These are phyloP conservation scores for Drosophila kurseongensis DNA, from an alignment of 1,140 invertebrate species.

Conservation along the genomic window DNA sequence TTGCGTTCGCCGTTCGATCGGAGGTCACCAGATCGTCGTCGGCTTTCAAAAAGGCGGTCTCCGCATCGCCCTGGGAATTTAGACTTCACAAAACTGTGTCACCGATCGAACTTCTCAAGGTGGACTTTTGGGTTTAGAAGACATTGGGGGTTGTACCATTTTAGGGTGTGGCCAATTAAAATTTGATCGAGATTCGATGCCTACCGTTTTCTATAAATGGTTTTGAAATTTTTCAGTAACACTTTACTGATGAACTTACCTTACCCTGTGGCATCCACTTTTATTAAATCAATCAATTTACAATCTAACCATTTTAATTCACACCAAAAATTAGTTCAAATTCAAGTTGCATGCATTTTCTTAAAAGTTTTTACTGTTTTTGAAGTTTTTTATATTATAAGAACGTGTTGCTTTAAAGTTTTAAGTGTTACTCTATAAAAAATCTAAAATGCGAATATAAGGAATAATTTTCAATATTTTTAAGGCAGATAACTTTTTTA, in stretches of 20 bases:
- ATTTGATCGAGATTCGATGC: not conserved
- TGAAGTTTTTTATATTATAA: no score
- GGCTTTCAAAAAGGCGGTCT: slow-evolving; percentile 14
- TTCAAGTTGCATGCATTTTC: no score
- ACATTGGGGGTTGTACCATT: slow-evolving; percentile 4
- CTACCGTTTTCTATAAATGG: not conserved
- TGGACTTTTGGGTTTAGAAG: slow-evolving; percentile 4
- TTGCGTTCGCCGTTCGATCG: slow-evolving; percentile 34
- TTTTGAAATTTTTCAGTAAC: not conserved
- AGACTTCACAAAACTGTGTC: slow-evolving; percentile 25
- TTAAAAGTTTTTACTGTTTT: no score
- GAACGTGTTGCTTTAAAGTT: no score
- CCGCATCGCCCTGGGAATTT: slow-evolving; percentile 11
- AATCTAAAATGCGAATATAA: no score
- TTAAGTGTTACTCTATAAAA: no score
- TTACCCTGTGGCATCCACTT: not conserved
- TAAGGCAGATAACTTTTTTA: no score
- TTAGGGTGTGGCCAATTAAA: not conserved
- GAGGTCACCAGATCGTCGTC: slow-evolving; percentile 25
- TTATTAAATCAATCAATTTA: no score
- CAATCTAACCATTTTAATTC: no score
- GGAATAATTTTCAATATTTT: no score
- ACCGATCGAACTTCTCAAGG: slow-evolving; percentile 24
- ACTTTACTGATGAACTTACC: not conserved
- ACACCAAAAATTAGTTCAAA: no score